A percentile compares a stretch with the other conserved stretches of the same genome.
Evolutionary conservation across 2,888 invertebrate genomes (phyloP).

Genomic region (Diadegma fenestrale): DNA sequence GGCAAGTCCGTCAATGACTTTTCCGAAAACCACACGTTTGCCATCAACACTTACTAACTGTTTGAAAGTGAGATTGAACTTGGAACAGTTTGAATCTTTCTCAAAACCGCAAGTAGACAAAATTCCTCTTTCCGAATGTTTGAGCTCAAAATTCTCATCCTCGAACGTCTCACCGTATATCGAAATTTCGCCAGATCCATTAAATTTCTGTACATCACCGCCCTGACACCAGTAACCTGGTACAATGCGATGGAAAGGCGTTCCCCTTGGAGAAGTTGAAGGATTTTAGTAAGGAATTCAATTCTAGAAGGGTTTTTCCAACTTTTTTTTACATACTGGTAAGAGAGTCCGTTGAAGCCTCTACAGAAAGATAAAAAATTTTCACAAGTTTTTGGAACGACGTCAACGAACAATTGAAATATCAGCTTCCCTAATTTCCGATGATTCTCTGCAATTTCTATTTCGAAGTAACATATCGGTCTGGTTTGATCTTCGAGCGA

Average conservation of each 20-base stretch:
- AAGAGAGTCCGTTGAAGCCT: conserved; percentile 81
- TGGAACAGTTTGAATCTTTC: conserved; percentile 85
- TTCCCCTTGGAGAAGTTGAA: conserved; percentile 72
- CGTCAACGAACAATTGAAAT: conserved; percentile 82
- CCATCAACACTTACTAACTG: conserved; percentile 86
- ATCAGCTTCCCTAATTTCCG: conserved; percentile 80
- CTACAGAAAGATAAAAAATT: conserved; percentile 82
- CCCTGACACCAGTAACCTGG: conserved; percentile 87
- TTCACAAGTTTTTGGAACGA: conserved; percentile 81
- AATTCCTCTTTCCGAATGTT: conserved; percentile 86
- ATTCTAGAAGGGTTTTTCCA: neutral
- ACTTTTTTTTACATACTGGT: conserved; percentile 75
- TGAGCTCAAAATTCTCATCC: conserved; percentile 85
- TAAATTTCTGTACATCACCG: conserved; percentile 87
- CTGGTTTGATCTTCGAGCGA: conserved; percentile 54
- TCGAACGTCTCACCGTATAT: conserved; percentile 84
- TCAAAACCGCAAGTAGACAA: conserved; percentile 85
- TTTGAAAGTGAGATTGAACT: conserved; percentile 87
- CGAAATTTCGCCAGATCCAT: conserved; percentile 86
- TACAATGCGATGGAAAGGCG: conserved; percentile 86
- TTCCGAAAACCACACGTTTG: conserved; percentile 87
- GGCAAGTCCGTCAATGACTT: conserved; percentile 82
- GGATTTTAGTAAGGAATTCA: neutral
- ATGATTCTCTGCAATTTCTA: conserved; percentile 75
- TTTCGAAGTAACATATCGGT: conserved; percentile 81